phyloP scores from a whole-genome alignment of 1,140 invertebrate species.

The Panulirus ornatus region DNA sequence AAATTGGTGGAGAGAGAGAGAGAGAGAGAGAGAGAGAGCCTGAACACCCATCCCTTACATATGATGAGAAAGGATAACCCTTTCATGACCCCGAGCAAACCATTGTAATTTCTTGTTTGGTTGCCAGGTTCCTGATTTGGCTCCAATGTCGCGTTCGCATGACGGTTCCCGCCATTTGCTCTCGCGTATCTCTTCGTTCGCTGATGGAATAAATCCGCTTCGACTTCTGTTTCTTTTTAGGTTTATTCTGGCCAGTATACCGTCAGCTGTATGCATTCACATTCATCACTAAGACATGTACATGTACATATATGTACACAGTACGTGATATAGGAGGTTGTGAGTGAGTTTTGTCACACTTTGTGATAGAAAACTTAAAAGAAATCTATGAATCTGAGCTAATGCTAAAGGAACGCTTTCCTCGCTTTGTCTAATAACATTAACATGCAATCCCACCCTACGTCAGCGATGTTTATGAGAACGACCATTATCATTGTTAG shows the following conservation, averaged over 20 bases:
- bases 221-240: too few relatives aligned
- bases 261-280: too few relatives aligned
- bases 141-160: background rate
- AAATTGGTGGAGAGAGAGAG: background rate
- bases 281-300: too few relatives aligned
- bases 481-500: background rate
- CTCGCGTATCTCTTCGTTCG: background rate
- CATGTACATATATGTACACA: too few relatives aligned
- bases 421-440: background rate
- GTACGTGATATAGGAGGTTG: too few relatives aligned
- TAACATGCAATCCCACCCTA: slow-evolving; percentile 1
- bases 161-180: background rate
- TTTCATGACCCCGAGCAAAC: background rate
- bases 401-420: background rate
- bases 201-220: too few relatives aligned
- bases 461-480: background rate
- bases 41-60: background rate
- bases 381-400: background rate
- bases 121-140: background rate
- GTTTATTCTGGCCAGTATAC: too few relatives aligned
- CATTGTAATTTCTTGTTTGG: background rate
- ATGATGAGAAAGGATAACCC: background rate
- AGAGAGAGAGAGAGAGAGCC: background rate
- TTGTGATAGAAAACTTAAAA: too few relatives aligned
- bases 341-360: too few relatives aligned